Percentiles rank a stretch among this genome's conserved stretches.
Evolutionary conservation across 2,888 invertebrate genomes (phyloP).

Genomic region (Dicyrtomina minuta): DNA sequence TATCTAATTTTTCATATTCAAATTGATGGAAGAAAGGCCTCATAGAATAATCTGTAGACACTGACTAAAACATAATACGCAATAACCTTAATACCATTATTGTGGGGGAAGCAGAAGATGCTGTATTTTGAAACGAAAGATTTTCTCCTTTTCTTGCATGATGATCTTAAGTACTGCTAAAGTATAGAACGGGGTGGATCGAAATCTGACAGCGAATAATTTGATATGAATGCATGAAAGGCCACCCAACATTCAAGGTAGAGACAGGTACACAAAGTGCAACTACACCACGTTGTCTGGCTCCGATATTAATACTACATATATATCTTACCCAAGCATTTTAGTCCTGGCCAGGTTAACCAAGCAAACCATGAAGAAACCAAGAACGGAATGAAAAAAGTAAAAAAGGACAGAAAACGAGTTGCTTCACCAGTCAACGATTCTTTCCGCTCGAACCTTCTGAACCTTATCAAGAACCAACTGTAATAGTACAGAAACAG

Average conservation of each 20-base stretch:
- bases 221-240: constrained; percentile 8
- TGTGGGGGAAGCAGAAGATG: not conserved
- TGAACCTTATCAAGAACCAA: too few relatives aligned
- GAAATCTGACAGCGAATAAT: not conserved
- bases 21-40: too few relatives aligned
- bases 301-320: not conserved
- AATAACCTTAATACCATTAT: not conserved
- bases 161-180: not conserved
- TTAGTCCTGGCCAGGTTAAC: not conserved
- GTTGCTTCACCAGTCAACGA: constrained; percentile 5
- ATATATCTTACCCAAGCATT: not conserved
- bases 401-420: too few relatives aligned
- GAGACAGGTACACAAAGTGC: not conserved
- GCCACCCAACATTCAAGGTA: constrained; percentile 5
- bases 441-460: too few relatives aligned
- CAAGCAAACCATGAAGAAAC: too few relatives aligned
- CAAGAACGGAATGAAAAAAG: too few relatives aligned
- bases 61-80: too few relatives aligned
- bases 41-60: too few relatives aligned
- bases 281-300: not conserved
- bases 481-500: too few relatives aligned
- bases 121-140: not conserved
- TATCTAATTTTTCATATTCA: too few relatives aligned
- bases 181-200: not conserved
- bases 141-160: not conserved